phyloP scores from a whole-genome alignment of 2,888 invertebrate species.

The Pinctada fucata region DNA sequence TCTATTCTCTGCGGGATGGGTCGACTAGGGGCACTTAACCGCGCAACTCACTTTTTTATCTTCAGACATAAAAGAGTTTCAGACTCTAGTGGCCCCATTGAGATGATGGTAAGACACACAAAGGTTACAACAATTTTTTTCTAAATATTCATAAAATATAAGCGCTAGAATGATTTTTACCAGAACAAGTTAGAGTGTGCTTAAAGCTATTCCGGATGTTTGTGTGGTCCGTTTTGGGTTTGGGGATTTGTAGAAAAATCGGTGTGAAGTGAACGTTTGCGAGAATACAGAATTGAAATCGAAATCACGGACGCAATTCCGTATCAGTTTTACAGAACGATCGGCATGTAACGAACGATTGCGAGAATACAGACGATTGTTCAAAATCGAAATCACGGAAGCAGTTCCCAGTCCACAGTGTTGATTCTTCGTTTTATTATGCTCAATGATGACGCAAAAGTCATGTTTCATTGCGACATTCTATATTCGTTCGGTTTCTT shows the following conservation, averaged over 20 bases:
- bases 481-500: too few species aligned
- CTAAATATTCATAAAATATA: not conserved
- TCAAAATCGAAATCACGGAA: too few species aligned
- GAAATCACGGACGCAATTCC: not conserved
- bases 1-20: constrained; percentile 13
- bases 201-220: not conserved
- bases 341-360: too few species aligned
- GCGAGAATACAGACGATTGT: too few species aligned
- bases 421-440: too few species aligned
- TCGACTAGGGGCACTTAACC: constrained; percentile 27
- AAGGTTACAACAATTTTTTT: not conserved
- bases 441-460: too few species aligned
- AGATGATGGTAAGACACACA: not conserved
- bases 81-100: not conserved
- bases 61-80: constrained; percentile 17
- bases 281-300: not conserved
- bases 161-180: not conserved
- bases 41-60: constrained; percentile 16
- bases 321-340: too few species aligned
- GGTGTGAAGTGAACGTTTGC: not conserved
- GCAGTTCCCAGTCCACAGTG: too few species aligned
- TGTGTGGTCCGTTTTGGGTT: not conserved
- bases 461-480: too few species aligned
- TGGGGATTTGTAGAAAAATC: too few species aligned
- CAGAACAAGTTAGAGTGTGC: not conserved